Evolutionary conservation across 2,888 invertebrate species (phyloP), one percentile per base, ranked within the genome.

Genomic region (Polydesmus complanatus): DNA sequence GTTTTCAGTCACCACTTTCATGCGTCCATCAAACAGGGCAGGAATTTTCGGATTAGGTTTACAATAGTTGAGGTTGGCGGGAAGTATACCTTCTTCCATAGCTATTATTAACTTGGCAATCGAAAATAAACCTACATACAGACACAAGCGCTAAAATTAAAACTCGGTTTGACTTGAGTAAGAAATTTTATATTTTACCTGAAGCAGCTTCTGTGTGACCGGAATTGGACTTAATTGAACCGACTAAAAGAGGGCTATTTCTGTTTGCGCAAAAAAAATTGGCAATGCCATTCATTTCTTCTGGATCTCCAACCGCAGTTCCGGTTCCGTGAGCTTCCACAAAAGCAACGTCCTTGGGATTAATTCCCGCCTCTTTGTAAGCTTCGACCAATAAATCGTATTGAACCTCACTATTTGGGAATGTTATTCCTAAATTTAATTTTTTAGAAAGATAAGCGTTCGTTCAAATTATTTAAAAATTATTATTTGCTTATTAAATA

Each of bases 301-400:
- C 91, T 1, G 96, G 96, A 78, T 98, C 97, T 18, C 97, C 95
- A 53, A 86, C 87, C 79, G 95, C 94, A 5, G 97, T 98, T 62
- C 97, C 98, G 22, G 97, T 98, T 60, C 97, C 97, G 75, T 98
- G 98, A 58, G 96, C 94, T 76, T 98, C 98, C 1, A 98, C 86
- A 74, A 96, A 98, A 2, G 77, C 79, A 0, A 98, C 88, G 60
- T 88, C 85, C 57, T 78, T 73, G 2, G 97, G 96, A 68, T 86
- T 83, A 58, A 98, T 74, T 1, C 84, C 82, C 49, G 83, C 83
- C 75, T 93, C 91, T 5, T 78, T 78, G 76, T 96, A 97, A 0
- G 93, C 85, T 74, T 94, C 92, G 51, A 73, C 69, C 50, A 81
- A 69, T 22, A 83, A 72, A 25, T 69, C 66, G 77, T 80, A 73